Conservation (phyloP, 1,140 invertebrate species). For the Zaprionus vittiger region DNA sequence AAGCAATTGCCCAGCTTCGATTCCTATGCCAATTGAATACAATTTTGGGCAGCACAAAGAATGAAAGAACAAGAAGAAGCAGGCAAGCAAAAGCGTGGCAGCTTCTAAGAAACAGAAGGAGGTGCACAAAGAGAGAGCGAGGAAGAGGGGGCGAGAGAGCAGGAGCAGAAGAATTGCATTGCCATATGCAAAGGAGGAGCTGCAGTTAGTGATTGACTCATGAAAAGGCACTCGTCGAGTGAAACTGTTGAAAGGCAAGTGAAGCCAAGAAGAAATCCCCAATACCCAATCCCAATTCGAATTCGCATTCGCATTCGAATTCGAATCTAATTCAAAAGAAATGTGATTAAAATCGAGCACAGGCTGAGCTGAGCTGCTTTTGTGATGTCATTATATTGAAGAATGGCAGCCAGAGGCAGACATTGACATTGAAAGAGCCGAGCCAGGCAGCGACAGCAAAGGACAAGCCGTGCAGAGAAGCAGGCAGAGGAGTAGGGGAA, state of each 20-base stretch:
- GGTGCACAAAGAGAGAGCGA: background rate
- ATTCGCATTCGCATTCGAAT: constrained; percentile 30
- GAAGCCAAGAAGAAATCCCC: background rate
- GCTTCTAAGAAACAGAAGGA: constrained; percentile 41
- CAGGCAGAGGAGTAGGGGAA: background rate
- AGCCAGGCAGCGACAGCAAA: constrained; percentile 31
- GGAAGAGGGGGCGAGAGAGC: background rate
- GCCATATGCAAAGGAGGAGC: constrained; percentile 45
- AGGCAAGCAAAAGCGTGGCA: constrained; percentile 7
- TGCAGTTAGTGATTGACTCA: constrained; percentile 71
- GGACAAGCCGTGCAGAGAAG: constrained; percentile 24
- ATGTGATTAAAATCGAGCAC: constrained; percentile 79
- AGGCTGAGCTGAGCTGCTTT: constrained; percentile 53
- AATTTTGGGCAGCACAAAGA: constrained; percentile 39
- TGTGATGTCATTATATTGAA: constrained; percentile 83
- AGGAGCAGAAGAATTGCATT: background rate
- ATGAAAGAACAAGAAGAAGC: background rate
- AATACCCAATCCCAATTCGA: background rate
- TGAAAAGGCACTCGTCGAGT: constrained; percentile 59
- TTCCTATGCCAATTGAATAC: constrained; percentile 57
- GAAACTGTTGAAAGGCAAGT: constrained; percentile 41
- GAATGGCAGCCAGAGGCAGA: constrained; percentile 73
- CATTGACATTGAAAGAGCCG: constrained; percentile 75
- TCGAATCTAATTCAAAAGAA: constrained; percentile 82
- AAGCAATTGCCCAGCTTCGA: constrained; percentile 44